phyloP scores from a whole-genome alignment of 2,888 invertebrate species.

The Drosophila hamatofila region DNA sequence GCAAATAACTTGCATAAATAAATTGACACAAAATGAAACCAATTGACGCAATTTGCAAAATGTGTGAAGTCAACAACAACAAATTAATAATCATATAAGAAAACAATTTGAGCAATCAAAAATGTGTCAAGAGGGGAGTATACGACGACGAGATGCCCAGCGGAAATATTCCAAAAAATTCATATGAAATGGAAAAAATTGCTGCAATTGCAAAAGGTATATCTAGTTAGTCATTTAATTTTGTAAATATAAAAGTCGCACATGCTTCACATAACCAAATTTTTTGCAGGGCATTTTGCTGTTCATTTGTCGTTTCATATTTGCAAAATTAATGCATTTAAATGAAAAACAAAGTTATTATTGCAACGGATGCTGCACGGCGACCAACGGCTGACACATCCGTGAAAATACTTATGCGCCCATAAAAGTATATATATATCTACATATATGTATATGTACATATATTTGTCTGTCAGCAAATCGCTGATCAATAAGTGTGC shows the following conservation, averaged over 20 bases:
- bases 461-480: neutral
- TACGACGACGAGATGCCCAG: neutral
- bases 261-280: neutral
- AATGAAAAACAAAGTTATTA: slow-evolving; percentile 45
- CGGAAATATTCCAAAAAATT: neutral
- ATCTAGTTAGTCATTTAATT: neutral
- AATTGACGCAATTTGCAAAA: slow-evolving; percentile 28
- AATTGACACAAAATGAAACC: slow-evolving; percentile 23
- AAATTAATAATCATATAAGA: slow-evolving; percentile 7
- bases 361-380: slow-evolving; percentile 56
- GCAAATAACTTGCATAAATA: slow-evolving; percentile 20
- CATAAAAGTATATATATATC: neutral
- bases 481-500: neutral
- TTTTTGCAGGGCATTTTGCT: neutral
- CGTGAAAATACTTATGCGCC: slow-evolving; percentile 17
- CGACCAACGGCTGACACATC: slow-evolving; percentile 57
- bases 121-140: neutral
- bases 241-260: slow-evolving; percentile 3
- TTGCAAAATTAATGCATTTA: slow-evolving; percentile 53
- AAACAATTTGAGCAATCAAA: slow-evolving; percentile 15
- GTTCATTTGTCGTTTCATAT: slow-evolving; percentile 5
- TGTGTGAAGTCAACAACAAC: slow-evolving; percentile 6
- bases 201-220: neutral
- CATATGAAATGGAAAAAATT: too few relatives aligned
- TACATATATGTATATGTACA: neutral